Evolutionary conservation across 2,113 vertebrate genomes (phyloP), one percentile per base, ranked within the genome.

Genomic region (Solea senegalensis): DNA sequence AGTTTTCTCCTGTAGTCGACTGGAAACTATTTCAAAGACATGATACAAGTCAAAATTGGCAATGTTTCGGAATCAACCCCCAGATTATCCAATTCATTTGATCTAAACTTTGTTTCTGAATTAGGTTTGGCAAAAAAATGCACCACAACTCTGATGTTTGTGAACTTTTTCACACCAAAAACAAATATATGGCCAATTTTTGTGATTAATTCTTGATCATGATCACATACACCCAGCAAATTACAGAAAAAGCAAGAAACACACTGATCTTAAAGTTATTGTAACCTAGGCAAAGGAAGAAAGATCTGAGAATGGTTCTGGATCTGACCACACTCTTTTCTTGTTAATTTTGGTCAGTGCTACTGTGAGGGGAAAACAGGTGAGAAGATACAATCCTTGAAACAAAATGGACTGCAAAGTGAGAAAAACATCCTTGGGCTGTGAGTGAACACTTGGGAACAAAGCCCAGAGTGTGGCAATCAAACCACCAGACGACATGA

Each of bases 271-370:
- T 21, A 21, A 21, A 21, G 21, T 21, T 21, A 21, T 9, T 66
- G 26, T 53, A 3, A 13, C 16, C 59, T 15, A 16, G 16, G 34
- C 46, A 69, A 44, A 63, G 63, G 68, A 43, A 50, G 4, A 34
- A 52, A 71, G 8, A 71, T 26, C 48, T 39, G 49, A 68, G 50
- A 64, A 26, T 27, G 79, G 79, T 82, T 87, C 72, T 79, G 65
- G 72, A 83, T 40, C 10, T 43, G 41, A 62, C 54, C 60, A 56
- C 53, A 11, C 61, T 7, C 49, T 60, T 21, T 73, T 61, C 66
- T 34, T 9, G 1, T 66, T 56, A 16, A 55, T 85, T 93, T 89
- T 91, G 90, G 90, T 89, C 90, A 2, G 84, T 60, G 74, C 66
- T 91, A 87, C 85, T 88, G 75, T 74, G 63, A 80, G 69, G 21